Percentiles rank a stretch among this genome's conserved stretches.
phyloP scores from a whole-genome alignment of 1,140 invertebrate species.

The Orius laevigatus region DNA sequence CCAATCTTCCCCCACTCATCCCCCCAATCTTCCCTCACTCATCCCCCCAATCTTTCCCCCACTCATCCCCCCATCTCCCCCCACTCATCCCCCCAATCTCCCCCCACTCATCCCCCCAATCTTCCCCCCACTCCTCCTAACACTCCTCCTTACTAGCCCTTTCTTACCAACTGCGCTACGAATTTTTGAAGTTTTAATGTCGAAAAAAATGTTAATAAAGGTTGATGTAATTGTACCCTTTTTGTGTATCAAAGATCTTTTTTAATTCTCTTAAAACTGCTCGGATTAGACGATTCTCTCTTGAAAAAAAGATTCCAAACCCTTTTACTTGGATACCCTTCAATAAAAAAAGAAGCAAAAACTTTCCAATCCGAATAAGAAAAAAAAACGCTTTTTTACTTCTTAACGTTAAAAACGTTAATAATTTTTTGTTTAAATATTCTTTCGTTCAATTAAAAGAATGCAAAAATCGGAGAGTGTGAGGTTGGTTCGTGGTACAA shows the following conservation, averaged over 20 bases:
- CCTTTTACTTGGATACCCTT: not conserved
- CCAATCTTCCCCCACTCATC: too few species aligned
- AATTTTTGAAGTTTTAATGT: not conserved
- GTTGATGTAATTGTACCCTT: not conserved
- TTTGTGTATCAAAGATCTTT: not conserved
- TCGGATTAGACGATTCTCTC: not conserved
- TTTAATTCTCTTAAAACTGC: not conserved
- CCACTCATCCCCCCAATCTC: too few species aligned
- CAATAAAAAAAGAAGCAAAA: not conserved
- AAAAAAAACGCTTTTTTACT: not conserved
- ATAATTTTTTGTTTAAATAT: not conserved
- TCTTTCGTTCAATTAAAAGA: not conserved
- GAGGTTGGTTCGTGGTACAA: not conserved
- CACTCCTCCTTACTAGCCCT: conserved; percentile 1
- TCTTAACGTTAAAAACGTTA: not conserved
- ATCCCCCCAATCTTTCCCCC: too few species aligned
- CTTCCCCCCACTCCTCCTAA: not conserved
- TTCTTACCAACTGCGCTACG: too few species aligned
- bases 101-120: too few species aligned
- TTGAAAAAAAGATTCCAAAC: not conserved
- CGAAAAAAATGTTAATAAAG: not conserved
- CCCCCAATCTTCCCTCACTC: too few species aligned
- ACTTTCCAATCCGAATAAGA: not conserved
- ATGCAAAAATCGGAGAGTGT: conserved; percentile 10
- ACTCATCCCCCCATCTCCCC: too few species aligned